Evolutionary conservation across 1,140 invertebrate genomes (phyloP).

Genomic region (Apis dorsata): DNA sequence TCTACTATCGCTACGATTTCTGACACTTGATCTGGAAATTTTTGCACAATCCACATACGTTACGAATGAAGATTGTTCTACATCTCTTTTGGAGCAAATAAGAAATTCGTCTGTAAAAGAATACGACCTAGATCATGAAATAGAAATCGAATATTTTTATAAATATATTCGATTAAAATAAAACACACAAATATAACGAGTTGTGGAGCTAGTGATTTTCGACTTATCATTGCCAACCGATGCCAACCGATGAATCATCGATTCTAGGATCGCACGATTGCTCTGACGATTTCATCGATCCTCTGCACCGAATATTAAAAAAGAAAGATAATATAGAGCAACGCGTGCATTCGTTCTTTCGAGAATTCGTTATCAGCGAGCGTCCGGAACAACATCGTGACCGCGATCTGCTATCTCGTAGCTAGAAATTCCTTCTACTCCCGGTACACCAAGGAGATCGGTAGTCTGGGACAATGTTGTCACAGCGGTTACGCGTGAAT

Average conservation of each 20-base stretch:
- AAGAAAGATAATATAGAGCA: too few species aligned
- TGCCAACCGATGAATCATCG: neutral
- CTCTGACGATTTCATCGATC: neutral
- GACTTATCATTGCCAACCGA: too few species aligned
- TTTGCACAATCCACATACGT: neutral
- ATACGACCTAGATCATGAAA: neutral
- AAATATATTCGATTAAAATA: neutral
- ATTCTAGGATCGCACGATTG: neutral
- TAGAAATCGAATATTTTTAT: neutral
- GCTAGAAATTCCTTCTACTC: slow-evolving; percentile 36
- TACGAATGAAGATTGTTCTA: neutral
- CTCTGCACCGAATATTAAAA: too few species aligned
- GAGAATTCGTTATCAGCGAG: slow-evolving; percentile 36
- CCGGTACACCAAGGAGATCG: slow-evolving; percentile 30
- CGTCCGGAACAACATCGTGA: slow-evolving; percentile 6
- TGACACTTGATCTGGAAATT: neutral
- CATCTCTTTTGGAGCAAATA: slow-evolving; percentile 22
- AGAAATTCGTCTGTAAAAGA: slow-evolving; percentile 7
- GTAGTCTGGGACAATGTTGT: slow-evolving; percentile 38
- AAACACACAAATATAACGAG: neutral
- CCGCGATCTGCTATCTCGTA: neutral
- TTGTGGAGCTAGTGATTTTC: neutral
- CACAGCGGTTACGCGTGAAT: slow-evolving; percentile 45
- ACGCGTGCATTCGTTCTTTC: neutral
- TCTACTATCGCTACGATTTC: neutral